These are phyloP conservation scores for Penaeus chinensis DNA, from an alignment of 1,140 invertebrate genomes.

Conservation along the genomic window DNA sequence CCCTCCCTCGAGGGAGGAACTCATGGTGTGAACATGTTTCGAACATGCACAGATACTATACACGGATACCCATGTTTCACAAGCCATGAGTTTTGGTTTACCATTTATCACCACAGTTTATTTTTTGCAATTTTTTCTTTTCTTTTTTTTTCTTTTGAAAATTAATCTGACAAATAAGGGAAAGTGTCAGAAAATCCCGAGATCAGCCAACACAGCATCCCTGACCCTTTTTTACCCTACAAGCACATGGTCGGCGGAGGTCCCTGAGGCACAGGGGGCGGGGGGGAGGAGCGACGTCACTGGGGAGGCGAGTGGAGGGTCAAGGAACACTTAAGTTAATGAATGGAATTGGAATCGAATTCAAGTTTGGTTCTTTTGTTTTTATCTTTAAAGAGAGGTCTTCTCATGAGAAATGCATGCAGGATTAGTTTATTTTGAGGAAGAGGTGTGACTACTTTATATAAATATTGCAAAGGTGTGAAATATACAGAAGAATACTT, in stretches of 20 bases:
- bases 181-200: slow-evolving; percentile 33
- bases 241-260: slow-evolving; percentile 51
- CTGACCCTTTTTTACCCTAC: slow-evolving; percentile 53
- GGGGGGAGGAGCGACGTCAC: slow-evolving; percentile 10
- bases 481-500: no score
- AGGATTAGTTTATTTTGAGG: no score
- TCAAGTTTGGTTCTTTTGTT: no score
- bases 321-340: slow-evolving; percentile 12
- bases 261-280: slow-evolving; percentile 18
- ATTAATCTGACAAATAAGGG: not conserved
- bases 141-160: slow-evolving; percentile 5
- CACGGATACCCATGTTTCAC: no score
- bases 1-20: no score
- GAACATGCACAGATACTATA: no score
- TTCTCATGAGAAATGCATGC: no score
- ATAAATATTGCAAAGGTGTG: no score
- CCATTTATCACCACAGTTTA: slow-evolving; percentile 25
- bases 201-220: slow-evolving; percentile 49
- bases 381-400: no score
- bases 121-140: not conserved
- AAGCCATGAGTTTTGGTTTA: not conserved
- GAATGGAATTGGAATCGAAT: no score
- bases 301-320: not conserved
- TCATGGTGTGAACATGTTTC: no score
- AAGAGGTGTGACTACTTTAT: no score